Percentiles rank a stretch among this genome's conserved stretches.
Conservation (phyloP, 2,888 invertebrate species). For the Amorpha juglandis region DNA sequence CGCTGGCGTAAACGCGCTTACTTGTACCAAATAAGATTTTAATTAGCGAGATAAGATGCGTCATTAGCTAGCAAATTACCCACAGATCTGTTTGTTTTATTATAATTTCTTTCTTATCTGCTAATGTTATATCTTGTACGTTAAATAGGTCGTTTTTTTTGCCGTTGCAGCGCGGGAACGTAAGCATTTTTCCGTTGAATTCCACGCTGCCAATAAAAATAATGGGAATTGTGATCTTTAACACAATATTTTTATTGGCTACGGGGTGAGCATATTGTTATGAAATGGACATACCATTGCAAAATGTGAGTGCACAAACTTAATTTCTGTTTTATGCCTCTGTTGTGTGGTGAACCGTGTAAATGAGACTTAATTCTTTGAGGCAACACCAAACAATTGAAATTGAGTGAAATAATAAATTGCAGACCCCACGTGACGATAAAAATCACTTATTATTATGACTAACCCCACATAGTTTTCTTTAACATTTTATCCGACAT, state of each 20-base stretch:
- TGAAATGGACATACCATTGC: too few species aligned
- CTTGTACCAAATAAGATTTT: constrained; percentile 80
- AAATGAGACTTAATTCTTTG: too few species aligned
- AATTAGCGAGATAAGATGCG: constrained; percentile 77
- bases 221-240: too few species aligned
- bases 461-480: constrained; percentile 24
- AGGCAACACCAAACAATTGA: not conserved
- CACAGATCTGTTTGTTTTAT: constrained; percentile 71
- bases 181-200: too few species aligned
- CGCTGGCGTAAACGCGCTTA: constrained; percentile 39
- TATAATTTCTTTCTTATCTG: constrained; percentile 72
- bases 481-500: constrained; percentile 7
- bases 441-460: not conserved
- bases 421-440: not conserved
- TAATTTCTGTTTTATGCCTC: too few species aligned
- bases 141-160: constrained; percentile 63
- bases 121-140: constrained; percentile 72
- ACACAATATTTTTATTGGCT: too few species aligned
- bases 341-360: too few species aligned
- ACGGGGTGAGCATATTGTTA: too few species aligned
- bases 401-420: too few species aligned
- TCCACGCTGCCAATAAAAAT: too few species aligned
- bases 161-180: not conserved
- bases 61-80: constrained; percentile 80
- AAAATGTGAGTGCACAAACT: too few species aligned